phyloP scores from a whole-genome alignment of 1,140 invertebrate genomes.

The Camponotus floridanus region DNA sequence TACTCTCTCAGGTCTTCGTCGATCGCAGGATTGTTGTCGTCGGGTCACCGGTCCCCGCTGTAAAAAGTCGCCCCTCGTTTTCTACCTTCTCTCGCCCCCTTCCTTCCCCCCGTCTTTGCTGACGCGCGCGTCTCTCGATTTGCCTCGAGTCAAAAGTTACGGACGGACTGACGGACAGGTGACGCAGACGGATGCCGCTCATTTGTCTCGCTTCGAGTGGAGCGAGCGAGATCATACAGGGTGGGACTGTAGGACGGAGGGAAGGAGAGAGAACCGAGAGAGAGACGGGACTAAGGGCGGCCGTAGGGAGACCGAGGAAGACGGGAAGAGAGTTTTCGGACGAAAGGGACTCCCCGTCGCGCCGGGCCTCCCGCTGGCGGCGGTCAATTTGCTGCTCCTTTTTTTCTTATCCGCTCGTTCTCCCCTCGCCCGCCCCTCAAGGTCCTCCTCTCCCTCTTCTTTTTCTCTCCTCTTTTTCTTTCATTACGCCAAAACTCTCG shows the following conservation, averaged over 20 bases:
- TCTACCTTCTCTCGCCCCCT: conserved; percentile 59
- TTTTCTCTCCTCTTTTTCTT: conserved; percentile 70
- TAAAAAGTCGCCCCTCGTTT: conserved; percentile 68
- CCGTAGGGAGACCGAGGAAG: conserved; percentile 66
- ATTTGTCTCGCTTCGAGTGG: conserved; percentile 85
- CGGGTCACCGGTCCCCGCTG: conserved; percentile 66
- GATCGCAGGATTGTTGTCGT: conserved; percentile 32
- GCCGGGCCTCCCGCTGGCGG: conserved; percentile 80
- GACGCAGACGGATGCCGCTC: conserved; percentile 86
- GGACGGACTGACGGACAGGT: conserved; percentile 85
- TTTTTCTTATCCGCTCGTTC: conserved; percentile 72
- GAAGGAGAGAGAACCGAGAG: background rate
- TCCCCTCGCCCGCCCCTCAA: conserved; percentile 57
- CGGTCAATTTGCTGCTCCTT: conserved; percentile 83
- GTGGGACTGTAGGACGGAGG: conserved; percentile 49
- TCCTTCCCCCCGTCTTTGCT: conserved; percentile 43
- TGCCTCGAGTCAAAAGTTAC: conserved; percentile 80
- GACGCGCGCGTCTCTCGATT: conserved; percentile 68
- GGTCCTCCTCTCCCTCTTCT: conserved; percentile 47
- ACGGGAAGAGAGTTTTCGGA: conserved; percentile 79
- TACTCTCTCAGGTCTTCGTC: conserved; percentile 1
- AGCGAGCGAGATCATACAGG: conserved; percentile 68
- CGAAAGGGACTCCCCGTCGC: conserved; percentile 80
- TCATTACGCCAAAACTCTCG: conserved; percentile 71
- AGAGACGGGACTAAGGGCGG: conserved; percentile 34